A percentile compares a stretch with the other conserved stretches of the same genome.
phyloP scores from a whole-genome alignment of 1,140 invertebrate genomes.

The Drosophila elegans region DNA sequence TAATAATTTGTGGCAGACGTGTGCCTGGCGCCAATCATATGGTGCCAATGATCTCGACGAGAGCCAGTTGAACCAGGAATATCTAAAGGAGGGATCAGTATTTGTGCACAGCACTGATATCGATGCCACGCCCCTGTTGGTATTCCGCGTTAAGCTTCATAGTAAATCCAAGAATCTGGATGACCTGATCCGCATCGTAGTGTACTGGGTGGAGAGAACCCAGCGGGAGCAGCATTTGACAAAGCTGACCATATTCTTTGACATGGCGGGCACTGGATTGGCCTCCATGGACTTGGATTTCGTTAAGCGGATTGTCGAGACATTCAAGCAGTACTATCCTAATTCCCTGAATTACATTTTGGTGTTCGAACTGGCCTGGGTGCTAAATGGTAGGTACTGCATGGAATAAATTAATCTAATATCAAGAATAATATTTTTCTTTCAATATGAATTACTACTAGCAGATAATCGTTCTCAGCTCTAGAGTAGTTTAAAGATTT shows the following conservation, averaged over 20 bases:
- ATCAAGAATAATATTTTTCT: not conserved
- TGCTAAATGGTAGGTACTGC: conserved; percentile 90
- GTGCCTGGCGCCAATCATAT: conserved; percentile 93
- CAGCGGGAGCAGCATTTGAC: conserved; percentile 92
- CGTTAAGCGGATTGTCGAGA: conserved; percentile 92
- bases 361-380: conserved; percentile 97
- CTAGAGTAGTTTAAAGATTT: too few species aligned
- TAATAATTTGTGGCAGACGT: conserved; percentile 92
- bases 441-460: not conserved
- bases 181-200: conserved; percentile 91
- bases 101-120: conserved; percentile 92
- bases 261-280: conserved; percentile 94
- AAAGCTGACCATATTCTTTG: conserved; percentile 94
- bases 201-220: conserved; percentile 95
- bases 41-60: conserved; percentile 92
- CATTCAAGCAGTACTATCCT: conserved; percentile 96
- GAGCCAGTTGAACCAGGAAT: conserved; percentile 88
- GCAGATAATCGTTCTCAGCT: not conserved
- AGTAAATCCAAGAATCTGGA: conserved; percentile 90
- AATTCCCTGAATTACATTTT: conserved; percentile 95
- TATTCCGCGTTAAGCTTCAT: conserved; percentile 92
- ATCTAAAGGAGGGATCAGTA: conserved; percentile 91
- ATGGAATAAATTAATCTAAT: not conserved
- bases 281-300: conserved; percentile 95
- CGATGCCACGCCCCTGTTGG: conserved; percentile 91